Evolutionary conservation across 2,888 invertebrate species (phyloP).

Genomic region (Adineta ricciae): DNA sequence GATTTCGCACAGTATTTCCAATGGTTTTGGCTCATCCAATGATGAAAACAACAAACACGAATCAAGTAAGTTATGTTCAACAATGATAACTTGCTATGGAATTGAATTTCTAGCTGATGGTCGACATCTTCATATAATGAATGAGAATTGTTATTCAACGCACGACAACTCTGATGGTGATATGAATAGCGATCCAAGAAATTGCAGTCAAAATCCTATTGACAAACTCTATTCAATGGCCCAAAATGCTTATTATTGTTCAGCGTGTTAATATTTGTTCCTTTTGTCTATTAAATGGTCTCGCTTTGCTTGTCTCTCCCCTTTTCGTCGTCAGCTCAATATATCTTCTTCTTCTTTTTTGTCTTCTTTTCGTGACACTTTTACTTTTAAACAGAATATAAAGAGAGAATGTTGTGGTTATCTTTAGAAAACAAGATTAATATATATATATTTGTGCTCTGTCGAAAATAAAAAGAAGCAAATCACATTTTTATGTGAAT

Average conservation of each 20-base stretch:
- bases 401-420: background rate
- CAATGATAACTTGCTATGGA: too few species aligned
- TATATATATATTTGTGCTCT: background rate
- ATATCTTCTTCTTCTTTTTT: background rate
- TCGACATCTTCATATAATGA: background rate
- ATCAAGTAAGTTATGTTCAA: background rate
- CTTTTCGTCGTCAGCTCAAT: background rate
- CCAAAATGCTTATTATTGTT: slow-evolving; percentile 11
- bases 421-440: background rate
- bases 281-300: background rate
- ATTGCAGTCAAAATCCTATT: background rate
- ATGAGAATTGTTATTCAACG: background rate
- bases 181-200: background rate
- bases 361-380: background rate
- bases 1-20: background rate
- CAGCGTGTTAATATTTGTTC: background rate
- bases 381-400: background rate
- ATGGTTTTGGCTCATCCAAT: background rate
- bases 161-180: background rate
- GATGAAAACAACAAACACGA: slow-evolving; percentile 6
- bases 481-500: background rate
- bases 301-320: background rate
- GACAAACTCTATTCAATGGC: slow-evolving; percentile 19
- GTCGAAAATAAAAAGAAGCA: background rate
- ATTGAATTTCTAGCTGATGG: background rate